phyloP scores from a whole-genome alignment of 2,113 vertebrate genomes.

The Oreochromis niloticus region DNA sequence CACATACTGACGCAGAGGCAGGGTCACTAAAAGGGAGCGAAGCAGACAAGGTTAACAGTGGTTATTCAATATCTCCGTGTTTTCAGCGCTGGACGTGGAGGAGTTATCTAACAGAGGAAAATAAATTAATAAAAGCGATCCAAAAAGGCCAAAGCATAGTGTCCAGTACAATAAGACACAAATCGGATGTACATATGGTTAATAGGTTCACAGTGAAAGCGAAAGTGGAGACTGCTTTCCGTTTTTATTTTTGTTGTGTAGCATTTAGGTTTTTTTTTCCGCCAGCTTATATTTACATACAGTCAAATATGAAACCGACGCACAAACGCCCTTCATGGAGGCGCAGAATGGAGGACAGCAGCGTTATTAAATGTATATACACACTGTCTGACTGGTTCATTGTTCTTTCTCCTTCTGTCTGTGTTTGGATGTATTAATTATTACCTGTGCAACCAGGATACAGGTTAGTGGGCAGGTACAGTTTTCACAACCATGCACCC shows the following conservation, averaged over 20 bases:
- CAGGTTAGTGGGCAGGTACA: background rate
- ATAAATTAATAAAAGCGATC: background rate
- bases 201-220: background rate
- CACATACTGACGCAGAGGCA: constrained; percentile 32
- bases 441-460: constrained; percentile 5
- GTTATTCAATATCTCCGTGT: constrained; percentile 38
- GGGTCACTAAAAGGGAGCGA: constrained; percentile 18
- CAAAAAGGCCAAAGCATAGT: background rate
- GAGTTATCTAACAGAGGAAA: constrained; percentile 10
- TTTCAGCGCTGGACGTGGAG: background rate
- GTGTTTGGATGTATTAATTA: background rate
- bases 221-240: background rate
- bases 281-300: background rate
- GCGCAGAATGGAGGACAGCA: background rate
- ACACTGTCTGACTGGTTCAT: background rate
- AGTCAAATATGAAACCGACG: background rate
- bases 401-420: background rate
- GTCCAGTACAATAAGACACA: background rate
- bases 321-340: background rate
- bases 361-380: background rate
- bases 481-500: background rate
- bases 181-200: background rate
- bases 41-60: constrained; percentile 43
- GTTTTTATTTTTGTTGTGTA: background rate
- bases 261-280: background rate